Evolutionary conservation across 2,888 invertebrate species (phyloP).

Genomic region (Tenodera sinensis): DNA sequence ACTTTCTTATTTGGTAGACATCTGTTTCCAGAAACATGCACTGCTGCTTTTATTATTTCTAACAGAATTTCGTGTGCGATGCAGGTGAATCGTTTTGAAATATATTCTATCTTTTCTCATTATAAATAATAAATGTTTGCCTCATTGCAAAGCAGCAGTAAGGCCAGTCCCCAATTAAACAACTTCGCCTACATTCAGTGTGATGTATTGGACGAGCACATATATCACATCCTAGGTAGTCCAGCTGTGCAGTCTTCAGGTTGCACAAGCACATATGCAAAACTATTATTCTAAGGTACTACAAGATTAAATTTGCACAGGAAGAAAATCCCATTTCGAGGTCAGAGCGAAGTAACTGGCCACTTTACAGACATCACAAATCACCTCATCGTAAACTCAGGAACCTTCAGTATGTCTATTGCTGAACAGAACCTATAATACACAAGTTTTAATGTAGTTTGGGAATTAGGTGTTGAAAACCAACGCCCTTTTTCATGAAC

Average conservation of each 20-base stretch:
- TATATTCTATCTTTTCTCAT: background rate
- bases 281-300: background rate
- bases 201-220: background rate
- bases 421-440: too few relatives aligned
- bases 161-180: background rate
- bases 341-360: too few relatives aligned
- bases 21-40: background rate
- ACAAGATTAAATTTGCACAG: too few relatives aligned
- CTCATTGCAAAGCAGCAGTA: background rate
- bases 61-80: background rate
- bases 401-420: too few relatives aligned
- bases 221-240: background rate
- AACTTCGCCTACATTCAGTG: background rate
- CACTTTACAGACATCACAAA: too few relatives aligned
- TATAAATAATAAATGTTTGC: background rate
- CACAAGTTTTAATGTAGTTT: background rate
- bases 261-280: background rate
- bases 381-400: too few relatives aligned
- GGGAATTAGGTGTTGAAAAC: background rate
- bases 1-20: background rate
- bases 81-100: background rate
- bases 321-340: too few relatives aligned
- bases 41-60: background rate
- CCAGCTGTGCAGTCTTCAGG: background rate
- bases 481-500: background rate